Conservation (phyloP, 2,113 vertebrate species). For the Chiloscyllium plagiosum region DNA sequence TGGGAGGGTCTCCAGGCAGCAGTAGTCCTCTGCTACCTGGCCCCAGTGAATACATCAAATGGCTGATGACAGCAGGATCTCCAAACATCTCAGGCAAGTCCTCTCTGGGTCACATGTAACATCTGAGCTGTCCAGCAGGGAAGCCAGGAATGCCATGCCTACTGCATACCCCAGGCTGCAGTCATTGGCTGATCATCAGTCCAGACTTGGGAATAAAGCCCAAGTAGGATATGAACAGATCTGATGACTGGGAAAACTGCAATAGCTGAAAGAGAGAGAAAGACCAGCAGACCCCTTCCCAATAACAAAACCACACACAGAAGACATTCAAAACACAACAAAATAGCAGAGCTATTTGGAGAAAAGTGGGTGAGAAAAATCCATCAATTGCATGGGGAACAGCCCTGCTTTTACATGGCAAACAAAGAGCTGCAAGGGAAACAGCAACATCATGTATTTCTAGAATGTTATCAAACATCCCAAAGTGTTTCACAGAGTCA, state of each 20-base stretch:
- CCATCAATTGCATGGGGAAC: neutral
- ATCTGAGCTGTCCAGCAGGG: neutral
- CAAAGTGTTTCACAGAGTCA: no score
- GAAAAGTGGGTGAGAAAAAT: neutral
- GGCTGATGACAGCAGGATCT: neutral
- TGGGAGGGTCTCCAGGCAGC: neutral
- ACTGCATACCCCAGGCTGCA: no score
- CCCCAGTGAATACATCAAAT: neutral
- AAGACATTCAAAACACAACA: neutral
- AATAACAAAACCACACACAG: neutral
- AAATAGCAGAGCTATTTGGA: neutral
- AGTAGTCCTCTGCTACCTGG: neutral
- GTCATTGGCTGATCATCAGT: neutral
- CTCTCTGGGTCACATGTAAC: neutral
- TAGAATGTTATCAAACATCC: no score
- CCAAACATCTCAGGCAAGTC: neutral
- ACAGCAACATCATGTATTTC: neutral
- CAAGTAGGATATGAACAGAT: neutral
- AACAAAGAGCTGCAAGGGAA: neutral
- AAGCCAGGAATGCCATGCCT: neutral
- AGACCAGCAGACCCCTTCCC: neutral
- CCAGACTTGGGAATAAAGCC: neutral
- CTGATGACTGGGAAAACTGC: neutral
- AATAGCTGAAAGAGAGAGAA: neutral
- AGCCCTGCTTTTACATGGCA: neutral